Evolutionary conservation across 2,113 vertebrate species (phyloP), one percentile per base, ranked within the genome.

Genomic region (Hemicordylus capensis): DNA sequence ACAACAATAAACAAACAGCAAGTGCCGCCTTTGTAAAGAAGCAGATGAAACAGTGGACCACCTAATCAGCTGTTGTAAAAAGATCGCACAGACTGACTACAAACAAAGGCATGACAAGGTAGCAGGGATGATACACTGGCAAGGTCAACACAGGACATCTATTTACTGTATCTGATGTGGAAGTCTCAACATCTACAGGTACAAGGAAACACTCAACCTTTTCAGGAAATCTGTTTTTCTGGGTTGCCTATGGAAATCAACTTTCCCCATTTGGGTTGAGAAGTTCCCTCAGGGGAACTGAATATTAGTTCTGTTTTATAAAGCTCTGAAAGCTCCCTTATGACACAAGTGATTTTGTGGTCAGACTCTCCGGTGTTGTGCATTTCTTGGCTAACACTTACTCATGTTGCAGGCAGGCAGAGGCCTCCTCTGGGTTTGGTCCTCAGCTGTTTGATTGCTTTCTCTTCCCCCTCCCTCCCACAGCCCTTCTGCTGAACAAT

Each of bases 81-180:
- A n/a, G n/a, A n/a, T n/a, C n/a, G n/a, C n/a, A n/a, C n/a, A n/a
- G n/a, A n/a, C n/a, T n/a, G n/a, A n/a, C n/a, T n/a, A n/a, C n/a
- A n/a, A n/a, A n/a, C n/a, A n/a, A n/a, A n/a, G n/a, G n/a, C n/a
- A n/a, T n/a, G n/a, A n/a, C n/a, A n/a, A n/a, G n/a, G n/a, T n/a
- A n/a, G n/a, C n/a, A n/a, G n/a, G n/a, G n/a, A n/a, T n/a, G n/a
- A n/a, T n/a, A n/a, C n/a, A n/a, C n/a, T n/a, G 72, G n/a, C 63
- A 20, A 81, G n/a, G 79, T 20, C 51, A 56, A 78, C 89, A 84
- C 34, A 90, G 80, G 90, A 78, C n/a, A 81, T 46, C 42, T 24
- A 22, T 48, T 24, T n/a, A n/a, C n/a, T n/a, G n/a, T n/a, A n/a
- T n/a, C n/a, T n/a, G n/a, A n/a, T n/a, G n/a, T n/a, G n/a, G n/a